These are phyloP conservation scores for Onthophagus sagittarius DNA, from an alignment of 2,888 invertebrate species.

Conservation along the genomic window DNA sequence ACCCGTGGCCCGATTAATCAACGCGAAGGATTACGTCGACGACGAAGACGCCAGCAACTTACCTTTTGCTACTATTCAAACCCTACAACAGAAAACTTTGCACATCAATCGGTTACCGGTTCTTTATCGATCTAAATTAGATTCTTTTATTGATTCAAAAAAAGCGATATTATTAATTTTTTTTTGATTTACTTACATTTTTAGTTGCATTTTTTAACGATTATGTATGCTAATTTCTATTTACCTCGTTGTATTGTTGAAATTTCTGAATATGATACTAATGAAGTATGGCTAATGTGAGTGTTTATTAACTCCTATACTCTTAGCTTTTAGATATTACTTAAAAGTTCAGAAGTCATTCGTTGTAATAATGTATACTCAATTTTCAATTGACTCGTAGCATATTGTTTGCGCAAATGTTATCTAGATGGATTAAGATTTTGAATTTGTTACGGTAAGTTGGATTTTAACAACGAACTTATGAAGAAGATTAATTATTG, in stretches of 20 bases:
- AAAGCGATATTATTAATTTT: too few relatives aligned
- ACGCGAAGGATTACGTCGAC: neutral
- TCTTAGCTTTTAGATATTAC: too few relatives aligned
- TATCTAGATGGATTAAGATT: neutral
- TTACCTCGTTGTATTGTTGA: neutral
- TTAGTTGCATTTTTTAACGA: neutral
- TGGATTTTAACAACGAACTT: too few relatives aligned
- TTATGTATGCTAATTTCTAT: neutral
- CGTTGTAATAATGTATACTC: neutral
- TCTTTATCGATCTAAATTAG: too few relatives aligned
- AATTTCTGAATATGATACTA: neutral
- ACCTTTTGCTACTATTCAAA: neutral
- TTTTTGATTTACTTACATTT: neutral
- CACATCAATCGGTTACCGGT: neutral
- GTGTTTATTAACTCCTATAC: neutral
- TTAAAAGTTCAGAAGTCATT: too few relatives aligned
- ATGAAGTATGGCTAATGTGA: neutral
- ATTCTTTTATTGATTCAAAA: too few relatives aligned
- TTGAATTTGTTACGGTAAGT: too few relatives aligned
- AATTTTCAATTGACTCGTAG: neutral
- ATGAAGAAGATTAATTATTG: too few relatives aligned
- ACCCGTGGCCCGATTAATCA: neutral
- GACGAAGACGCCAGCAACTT: neutral
- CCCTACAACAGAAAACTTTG: neutral
- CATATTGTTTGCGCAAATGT: neutral